Percentiles rank a stretch among this genome's conserved stretches.
phyloP scores from a whole-genome alignment of 2,888 invertebrate species.

The Nymphalis polychloros region DNA sequence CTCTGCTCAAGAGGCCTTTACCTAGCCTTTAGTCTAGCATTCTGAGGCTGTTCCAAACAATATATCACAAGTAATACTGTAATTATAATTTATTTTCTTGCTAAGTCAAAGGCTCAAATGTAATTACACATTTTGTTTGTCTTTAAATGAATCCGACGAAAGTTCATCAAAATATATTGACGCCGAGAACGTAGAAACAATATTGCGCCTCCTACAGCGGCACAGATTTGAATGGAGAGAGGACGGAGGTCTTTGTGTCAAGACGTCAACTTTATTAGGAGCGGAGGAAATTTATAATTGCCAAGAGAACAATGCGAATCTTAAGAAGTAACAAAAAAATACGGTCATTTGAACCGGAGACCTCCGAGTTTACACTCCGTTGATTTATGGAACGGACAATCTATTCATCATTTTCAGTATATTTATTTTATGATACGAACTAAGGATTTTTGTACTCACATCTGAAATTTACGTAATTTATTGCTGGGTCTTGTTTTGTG shows the following conservation, averaged over 20 bases:
- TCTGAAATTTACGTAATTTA: constrained; percentile 2
- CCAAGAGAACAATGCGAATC: constrained; percentile 40
- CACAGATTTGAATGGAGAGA: constrained; percentile 22
- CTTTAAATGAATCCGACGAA: not conserved
- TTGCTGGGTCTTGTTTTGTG: not conserved
- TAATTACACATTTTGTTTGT: no score
- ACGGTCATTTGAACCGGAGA: constrained; percentile 30
- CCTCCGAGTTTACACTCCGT: constrained; percentile 33
- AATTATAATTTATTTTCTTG: no score
- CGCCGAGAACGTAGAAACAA: constrained; percentile 17
- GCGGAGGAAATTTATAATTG: constrained; percentile 41
- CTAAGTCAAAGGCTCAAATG: no score
- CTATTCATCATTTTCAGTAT: constrained; percentile 36
- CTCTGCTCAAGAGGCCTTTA: no score
- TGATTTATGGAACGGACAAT: constrained; percentile 37
- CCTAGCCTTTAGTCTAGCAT: no score
- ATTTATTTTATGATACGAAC: constrained; percentile 24
- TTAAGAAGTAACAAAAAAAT: constrained; percentile 36
- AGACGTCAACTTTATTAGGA: constrained; percentile 41
- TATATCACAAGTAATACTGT: no score
- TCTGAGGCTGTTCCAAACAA: no score
- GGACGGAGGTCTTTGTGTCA: constrained; percentile 39
- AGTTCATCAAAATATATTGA: constrained; percentile 16
- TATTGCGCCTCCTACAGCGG: constrained; percentile 24
- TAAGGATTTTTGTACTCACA: not conserved